Evolutionary conservation across 2,113 vertebrate genomes (phyloP).

Genomic region (Tetrao urogallus): DNA sequence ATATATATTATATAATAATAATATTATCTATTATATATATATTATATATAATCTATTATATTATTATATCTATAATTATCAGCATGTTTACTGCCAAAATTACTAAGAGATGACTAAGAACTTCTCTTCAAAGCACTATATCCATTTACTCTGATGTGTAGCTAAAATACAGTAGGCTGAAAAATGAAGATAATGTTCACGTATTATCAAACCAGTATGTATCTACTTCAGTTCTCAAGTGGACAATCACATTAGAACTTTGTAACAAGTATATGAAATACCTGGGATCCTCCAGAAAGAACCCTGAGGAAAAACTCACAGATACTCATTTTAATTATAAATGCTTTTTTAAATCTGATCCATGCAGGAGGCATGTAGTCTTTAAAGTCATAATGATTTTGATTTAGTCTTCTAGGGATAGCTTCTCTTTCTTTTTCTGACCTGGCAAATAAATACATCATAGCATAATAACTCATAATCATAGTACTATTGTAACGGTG

Average conservation of each 20-base stretch:
- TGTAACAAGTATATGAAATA: neutral
- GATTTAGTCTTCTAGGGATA: neutral
- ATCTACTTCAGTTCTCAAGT: neutral
- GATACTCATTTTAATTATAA: neutral
- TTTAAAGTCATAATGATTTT: neutral
- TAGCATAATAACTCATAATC: neutral
- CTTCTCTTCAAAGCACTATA: neutral
- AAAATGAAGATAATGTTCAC: neutral
- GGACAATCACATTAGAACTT: neutral
- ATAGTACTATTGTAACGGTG: neutral
- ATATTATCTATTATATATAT: too few species aligned
- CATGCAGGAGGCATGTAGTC: neutral
- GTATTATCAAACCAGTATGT: neutral
- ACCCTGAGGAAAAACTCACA: neutral
- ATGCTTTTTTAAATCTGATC: neutral
- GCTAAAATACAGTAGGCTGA: neutral
- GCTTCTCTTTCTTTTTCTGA: neutral
- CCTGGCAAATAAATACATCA: neutral
- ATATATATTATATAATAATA: too few species aligned
- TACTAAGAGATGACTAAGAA: neutral
- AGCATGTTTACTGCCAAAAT: neutral
- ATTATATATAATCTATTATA: too few species aligned
- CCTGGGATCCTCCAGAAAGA: neutral
- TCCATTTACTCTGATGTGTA: neutral
- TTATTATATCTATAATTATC: neutral